Evolutionary conservation across 2,113 vertebrate genomes (phyloP).

Genomic region (Pluvialis apricaria): DNA sequence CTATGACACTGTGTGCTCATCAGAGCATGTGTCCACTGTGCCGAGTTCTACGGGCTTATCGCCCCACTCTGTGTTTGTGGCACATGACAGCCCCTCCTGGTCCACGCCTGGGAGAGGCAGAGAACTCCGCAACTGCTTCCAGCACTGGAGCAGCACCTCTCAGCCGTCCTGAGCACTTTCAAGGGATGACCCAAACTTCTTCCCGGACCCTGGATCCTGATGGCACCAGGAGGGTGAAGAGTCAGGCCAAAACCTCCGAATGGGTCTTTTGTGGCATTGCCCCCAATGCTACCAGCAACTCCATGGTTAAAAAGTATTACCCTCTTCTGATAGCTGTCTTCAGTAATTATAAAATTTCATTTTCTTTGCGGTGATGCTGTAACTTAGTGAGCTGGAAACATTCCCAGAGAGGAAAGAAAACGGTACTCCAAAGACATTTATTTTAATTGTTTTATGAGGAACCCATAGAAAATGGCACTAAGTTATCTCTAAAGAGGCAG

Average conservation of each 20-base stretch:
- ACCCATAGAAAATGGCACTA: not conserved
- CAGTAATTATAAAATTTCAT: not conserved
- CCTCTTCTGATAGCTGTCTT: not conserved
- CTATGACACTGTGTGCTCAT: not conserved
- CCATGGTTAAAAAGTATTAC: not conserved
- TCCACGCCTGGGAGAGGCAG: fast-evolving
- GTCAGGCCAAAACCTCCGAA: not conserved
- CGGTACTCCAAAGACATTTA: not conserved
- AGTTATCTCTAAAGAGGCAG: not conserved
- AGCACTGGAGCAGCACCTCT: fast-evolving
- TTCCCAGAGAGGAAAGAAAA: not conserved
- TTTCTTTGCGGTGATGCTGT: not conserved
- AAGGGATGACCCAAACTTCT: not conserved
- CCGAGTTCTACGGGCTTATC: not conserved
- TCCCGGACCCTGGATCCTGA: not conserved
- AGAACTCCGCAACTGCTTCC: not conserved
- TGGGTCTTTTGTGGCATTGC: not conserved
- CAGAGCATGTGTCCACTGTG: not conserved
- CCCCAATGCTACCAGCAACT: not conserved
- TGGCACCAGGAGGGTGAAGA: not conserved
- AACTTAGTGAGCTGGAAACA: constrained; percentile 28
- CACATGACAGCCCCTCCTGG: not conserved
- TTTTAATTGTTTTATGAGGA: not conserved
- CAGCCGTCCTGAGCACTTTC: not conserved
- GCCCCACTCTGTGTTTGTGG: not conserved